These are phyloP conservation scores for Aselliscus stoliczkanus DNA, from an alignment of 2,797 vertebrate genomes.

Conservation along the genomic window DNA sequence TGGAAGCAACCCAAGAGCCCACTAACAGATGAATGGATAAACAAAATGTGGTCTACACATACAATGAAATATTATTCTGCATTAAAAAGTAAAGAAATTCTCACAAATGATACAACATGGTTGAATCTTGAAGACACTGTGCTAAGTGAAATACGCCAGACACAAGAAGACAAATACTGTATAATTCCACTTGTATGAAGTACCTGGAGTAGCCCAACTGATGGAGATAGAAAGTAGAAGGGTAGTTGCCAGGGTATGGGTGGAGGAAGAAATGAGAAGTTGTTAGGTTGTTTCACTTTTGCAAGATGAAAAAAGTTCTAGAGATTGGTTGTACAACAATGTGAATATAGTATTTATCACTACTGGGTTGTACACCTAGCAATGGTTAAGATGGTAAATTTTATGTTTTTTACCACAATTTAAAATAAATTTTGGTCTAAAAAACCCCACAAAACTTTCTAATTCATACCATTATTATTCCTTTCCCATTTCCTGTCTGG, in stretches of 20 bases:
- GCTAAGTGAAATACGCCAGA: not conserved
- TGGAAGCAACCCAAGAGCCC: not conserved
- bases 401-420: not conserved
- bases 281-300: not conserved
- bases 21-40: not conserved
- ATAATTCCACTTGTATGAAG: not conserved
- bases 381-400: not conserved
- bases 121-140: not conserved
- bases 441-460: not conserved
- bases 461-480: not conserved
- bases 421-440: not conserved
- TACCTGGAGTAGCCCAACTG: not conserved
- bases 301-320: not conserved
- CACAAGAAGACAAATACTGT: not conserved
- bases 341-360: not conserved
- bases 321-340: not conserved
- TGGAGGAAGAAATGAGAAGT: not conserved
- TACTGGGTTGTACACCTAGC: not conserved
- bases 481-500: not conserved
- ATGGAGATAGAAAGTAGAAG: not conserved
- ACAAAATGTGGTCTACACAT: not conserved
- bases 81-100: not conserved
- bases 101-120: not conserved
- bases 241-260: not conserved
- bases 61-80: not conserved